Evolutionary conservation across 2,888 invertebrate species (phyloP), one percentile per base, ranked within the genome.

Genomic region (Lycaena phlaeas): DNA sequence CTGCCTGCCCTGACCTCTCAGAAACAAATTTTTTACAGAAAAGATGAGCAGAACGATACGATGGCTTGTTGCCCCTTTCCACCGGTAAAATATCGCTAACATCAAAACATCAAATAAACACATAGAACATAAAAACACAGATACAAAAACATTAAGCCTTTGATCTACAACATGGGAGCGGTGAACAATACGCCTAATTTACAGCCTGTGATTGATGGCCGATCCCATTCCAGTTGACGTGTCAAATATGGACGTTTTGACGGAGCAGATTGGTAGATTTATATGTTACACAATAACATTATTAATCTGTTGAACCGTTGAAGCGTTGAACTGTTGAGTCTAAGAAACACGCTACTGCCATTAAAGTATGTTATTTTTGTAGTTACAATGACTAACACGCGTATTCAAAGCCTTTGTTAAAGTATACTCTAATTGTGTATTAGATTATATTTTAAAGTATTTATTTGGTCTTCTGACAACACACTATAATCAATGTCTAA

Each of bases 111-210:
- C n/a, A n/a, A n/a, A n/a, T n/a, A n/a, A n/a, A n/a, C 22, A 18
- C 18, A 34, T 34, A 18, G 12, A 18, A 22, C 18, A 18, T 2
- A 34, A 34, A 34, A 34, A 12, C 11, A 34, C 34, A 34, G 22
- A 34, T 12, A 18, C 34, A 11, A 34, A 34, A 18, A 34, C 34
- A 34, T 34, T 34, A 34, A 18, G 34, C 12, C 22, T 34, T 34
- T 34, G 34, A 39, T 39, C 30, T 39, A 30, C 47, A 61, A 69
- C 7, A 9, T 9, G 65, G 71, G 72, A 70, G 69, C 65, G 71
- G 30, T 64, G 75, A 78, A 81, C 78, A 81, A 81, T 81, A 62
- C 63, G 58, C 54, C 63, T 78, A 77, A 79, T 81, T 77, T 69
- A 57, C 57, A 62, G 59, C 56, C 47, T 48, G 63, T 81, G 82